These are phyloP conservation scores for Mactromeris polynyma DNA, from an alignment of 2,888 invertebrate genomes.

Conservation along the genomic window DNA sequence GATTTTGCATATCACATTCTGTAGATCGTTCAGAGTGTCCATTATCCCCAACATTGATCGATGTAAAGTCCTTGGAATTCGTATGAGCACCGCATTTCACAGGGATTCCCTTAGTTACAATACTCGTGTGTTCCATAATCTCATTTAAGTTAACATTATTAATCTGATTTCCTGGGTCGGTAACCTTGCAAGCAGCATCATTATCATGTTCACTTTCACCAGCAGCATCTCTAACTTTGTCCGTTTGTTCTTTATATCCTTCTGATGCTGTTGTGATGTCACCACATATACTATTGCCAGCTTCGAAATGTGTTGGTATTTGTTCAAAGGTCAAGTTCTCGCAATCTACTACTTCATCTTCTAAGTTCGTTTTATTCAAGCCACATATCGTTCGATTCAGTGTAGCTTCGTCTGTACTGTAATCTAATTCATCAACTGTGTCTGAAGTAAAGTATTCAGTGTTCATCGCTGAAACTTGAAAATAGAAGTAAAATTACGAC, in stretches of 20 bases:
- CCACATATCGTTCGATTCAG: not conserved
- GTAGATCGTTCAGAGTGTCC: not conserved
- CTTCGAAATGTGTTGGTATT: not conserved
- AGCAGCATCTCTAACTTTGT: not conserved
- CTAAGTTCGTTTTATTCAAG: not conserved
- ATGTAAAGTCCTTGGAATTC: not conserved
- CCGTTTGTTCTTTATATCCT: not conserved
- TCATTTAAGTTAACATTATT: not conserved
- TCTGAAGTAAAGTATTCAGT: not conserved
- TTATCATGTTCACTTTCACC: not conserved
- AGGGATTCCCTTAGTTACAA: not conserved
- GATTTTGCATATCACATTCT: not conserved
- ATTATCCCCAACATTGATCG: not conserved
- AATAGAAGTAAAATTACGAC: not conserved
- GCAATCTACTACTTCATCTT: not conserved
- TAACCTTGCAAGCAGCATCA: not conserved
- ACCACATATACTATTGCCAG: not conserved
- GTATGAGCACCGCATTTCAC: not conserved
- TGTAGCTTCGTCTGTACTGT: not conserved
- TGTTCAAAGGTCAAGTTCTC: not conserved
- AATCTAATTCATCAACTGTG: not conserved
- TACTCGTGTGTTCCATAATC: not conserved
- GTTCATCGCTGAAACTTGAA: not conserved
- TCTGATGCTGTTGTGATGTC: not conserved
- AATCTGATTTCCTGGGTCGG: not conserved